Evolutionary conservation across 1,140 invertebrate genomes (phyloP).

Genomic region (Agrypnia vestita): DNA sequence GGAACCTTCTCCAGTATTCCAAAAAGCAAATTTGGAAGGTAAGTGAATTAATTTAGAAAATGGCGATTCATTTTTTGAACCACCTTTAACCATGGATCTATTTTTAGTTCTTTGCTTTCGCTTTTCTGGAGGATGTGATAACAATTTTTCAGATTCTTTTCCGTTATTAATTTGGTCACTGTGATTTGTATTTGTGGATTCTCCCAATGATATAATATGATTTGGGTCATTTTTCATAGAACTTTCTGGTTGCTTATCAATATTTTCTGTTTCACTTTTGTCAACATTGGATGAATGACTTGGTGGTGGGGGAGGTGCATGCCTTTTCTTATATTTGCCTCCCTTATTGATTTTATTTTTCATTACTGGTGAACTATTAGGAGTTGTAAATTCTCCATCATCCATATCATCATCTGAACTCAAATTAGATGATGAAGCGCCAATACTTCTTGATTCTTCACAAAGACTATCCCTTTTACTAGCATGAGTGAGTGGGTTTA

Average conservation of each 20-base stretch:
- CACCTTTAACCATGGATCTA: neutral
- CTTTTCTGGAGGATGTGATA: constrained; percentile 63
- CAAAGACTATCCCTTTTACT: constrained; percentile 34
- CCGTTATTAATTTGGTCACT: neutral
- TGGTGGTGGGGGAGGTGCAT: constrained; percentile 65
- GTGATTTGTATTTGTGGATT: neutral
- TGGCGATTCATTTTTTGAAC: constrained; percentile 58
- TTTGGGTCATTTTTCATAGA: constrained; percentile 20
- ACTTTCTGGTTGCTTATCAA: constrained; percentile 3
- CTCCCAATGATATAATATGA: neutral
- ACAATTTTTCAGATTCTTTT: constrained; percentile 52
- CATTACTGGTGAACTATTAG: constrained; percentile 67
- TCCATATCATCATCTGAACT: constrained; percentile 59
- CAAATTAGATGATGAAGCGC: constrained; percentile 53
- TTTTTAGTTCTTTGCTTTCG: constrained; percentile 45
- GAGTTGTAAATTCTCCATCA: constrained; percentile 71
- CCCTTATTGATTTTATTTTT: constrained; percentile 64
- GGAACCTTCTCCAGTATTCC: constrained; percentile 67
- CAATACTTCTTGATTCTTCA: constrained; percentile 42
- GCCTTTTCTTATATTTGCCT: constrained; percentile 69
- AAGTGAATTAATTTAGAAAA: constrained; percentile 70
- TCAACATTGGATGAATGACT: constrained; percentile 27
- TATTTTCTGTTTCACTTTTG: constrained; percentile 42
- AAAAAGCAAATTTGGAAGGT: constrained; percentile 70
- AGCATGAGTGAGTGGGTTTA: constrained; percentile 1